Base-by-base conservation (phyloP, 1,140 invertebrate genomes). In the Oncopeltus fasciatus region DNA sequence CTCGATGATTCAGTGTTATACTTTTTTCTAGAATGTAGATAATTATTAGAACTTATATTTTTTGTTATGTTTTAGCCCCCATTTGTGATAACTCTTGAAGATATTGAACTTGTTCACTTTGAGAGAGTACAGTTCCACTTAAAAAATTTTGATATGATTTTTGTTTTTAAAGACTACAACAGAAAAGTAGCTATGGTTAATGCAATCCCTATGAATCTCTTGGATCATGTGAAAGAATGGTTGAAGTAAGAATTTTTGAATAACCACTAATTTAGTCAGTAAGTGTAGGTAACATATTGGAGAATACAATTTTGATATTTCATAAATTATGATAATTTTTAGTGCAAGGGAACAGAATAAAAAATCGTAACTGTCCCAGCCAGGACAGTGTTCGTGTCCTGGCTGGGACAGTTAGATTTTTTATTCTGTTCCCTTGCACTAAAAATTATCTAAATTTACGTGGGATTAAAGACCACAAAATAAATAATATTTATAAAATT, bases 131-230 rank as follows among this genome's bases (percentile, higher is more conserved):
- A 95, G 71, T 98, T 99, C 73, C 93, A 98, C 71, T 76, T 99
- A 62, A 97, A 98, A 74, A 99, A 98, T 74, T 99, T 99, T 73
- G 97, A 99, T 75, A 99, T 99, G 93, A 90, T 99, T 26, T 99
- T 99, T 73, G 90, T 99, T 31, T 99, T 98, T 71, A 99, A 99
- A 77, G 95, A 99, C 76, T 99, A 99, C 74, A 80, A 83, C 51
- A 85, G 86, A 69, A 98, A 97, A 76, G 85, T 90, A 1, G 84
- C 92, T 0, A 96, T 95, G 88, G 88, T 99, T 0, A 97, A 95
- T 74, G 92, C 95, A 12, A 92, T 99, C 70, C 95, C 96, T 0
- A 98, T 98, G 93, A 92, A 91, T 70, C 89, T 96, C 85, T 77
- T 99, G 68, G 96, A 99, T 77, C 92, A 97, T 77, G 94, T 99